These are phyloP conservation scores for Danaus melanippus DNA, from an alignment of 1,140 invertebrate genomes.

Conservation along the genomic window DNA sequence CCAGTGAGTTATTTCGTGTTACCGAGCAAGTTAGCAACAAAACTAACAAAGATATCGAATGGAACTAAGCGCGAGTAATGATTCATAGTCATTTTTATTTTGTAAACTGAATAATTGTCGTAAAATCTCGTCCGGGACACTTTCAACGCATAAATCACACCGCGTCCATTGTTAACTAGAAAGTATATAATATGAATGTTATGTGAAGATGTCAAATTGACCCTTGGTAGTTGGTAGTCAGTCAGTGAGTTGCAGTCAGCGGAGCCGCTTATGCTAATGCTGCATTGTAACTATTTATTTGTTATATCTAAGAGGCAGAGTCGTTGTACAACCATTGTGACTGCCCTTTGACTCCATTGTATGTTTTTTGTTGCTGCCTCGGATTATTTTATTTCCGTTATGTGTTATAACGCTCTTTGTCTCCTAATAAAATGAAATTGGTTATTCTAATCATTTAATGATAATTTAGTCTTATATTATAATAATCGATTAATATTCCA, in stretches of 20 bases:
- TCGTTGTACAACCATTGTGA: conserved; percentile 40
- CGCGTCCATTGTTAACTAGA: conserved; percentile 23
- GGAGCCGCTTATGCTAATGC: conserved; percentile 59
- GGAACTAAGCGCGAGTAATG: too few relatives aligned
- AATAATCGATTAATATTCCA: not conserved
- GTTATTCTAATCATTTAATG: conserved; percentile 11
- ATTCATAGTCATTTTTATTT: too few relatives aligned
- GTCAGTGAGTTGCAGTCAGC: conserved; percentile 31
- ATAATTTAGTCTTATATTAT: not conserved
- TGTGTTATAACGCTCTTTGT: conserved; percentile 45
- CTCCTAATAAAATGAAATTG: conserved; percentile 42
- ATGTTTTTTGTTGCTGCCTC: conserved; percentile 54
- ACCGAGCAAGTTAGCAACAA: too few relatives aligned
- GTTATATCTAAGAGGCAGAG: conserved; percentile 44
- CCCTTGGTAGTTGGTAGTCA: conserved; percentile 31
- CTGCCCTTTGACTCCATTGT: conserved; percentile 69
- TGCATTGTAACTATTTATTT: conserved; percentile 59
- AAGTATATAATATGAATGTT: conserved; percentile 35
- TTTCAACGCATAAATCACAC: conserved; percentile 4
- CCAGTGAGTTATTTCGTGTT: too few relatives aligned
- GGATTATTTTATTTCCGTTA: conserved; percentile 71
- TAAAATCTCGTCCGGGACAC: too few relatives aligned
- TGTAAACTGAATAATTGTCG: too few relatives aligned
- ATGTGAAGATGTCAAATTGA: conserved; percentile 41
- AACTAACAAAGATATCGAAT: too few relatives aligned